phyloP scores from a whole-genome alignment of 2,888 invertebrate genomes.

The Apamea sordens region DNA sequence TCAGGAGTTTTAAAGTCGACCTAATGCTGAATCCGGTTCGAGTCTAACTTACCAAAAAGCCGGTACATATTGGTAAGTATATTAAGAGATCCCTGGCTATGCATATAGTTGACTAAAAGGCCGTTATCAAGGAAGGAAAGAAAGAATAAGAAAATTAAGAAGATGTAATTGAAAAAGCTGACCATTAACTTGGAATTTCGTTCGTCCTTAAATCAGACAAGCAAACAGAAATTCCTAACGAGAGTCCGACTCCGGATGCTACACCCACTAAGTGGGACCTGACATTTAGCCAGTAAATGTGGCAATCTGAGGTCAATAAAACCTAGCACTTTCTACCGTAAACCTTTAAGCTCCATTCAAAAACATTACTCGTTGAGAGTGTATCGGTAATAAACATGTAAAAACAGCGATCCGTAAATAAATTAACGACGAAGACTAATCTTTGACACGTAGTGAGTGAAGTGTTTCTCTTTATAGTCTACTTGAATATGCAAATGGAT shows the following conservation, averaged over 20 bases:
- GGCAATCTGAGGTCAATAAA: constrained; percentile 15
- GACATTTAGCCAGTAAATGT: constrained; percentile 39
- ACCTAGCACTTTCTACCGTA: constrained; percentile 49
- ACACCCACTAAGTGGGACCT: constrained; percentile 16
- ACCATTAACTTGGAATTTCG: neutral
- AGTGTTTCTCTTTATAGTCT: constrained; percentile 26
- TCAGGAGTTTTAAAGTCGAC: constrained; percentile 22
- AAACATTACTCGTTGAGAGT: constrained; percentile 25
- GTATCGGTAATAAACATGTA: constrained; percentile 39
- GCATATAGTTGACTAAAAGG: neutral
- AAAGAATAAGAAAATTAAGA: neutral
- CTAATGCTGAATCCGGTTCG: constrained; percentile 37
- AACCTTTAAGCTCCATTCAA: constrained; percentile 22
- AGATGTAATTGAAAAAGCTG: neutral
- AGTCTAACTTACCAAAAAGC: constrained; percentile 24
- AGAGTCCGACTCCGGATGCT: constrained; percentile 34
- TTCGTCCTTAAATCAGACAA: neutral
- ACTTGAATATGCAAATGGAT: constrained; percentile 22
- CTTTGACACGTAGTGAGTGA: constrained; percentile 16
- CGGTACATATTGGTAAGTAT: neutral
- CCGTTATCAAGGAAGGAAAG: neutral
- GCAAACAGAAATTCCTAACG: constrained; percentile 12
- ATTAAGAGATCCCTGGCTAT: neutral
- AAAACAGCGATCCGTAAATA: constrained; percentile 45
- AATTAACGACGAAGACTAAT: constrained; percentile 43